Evolutionary conservation across 2,797 vertebrate genomes (phyloP).

Genomic region (Momotus momota): DNA sequence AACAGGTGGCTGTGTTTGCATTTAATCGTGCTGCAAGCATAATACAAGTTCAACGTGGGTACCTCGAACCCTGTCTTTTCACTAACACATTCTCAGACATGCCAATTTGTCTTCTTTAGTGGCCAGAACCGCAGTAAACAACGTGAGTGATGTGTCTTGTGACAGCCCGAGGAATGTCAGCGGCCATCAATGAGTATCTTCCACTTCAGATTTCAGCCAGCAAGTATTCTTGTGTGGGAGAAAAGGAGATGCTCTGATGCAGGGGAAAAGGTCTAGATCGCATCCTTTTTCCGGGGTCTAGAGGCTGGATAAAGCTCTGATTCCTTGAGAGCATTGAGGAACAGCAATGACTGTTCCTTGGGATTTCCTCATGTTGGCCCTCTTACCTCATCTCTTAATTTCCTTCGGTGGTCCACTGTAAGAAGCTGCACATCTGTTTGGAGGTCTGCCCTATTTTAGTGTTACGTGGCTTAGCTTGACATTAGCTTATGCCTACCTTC

Average conservation of each 20-base stretch:
- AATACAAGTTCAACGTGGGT: conserved; percentile 29
- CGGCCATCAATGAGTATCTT: neutral
- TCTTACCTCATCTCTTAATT: neutral
- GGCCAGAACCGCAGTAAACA: conserved; percentile 17
- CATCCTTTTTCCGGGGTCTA: neutral
- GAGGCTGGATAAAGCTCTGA: neutral
- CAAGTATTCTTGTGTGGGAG: neutral
- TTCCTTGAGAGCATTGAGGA: neutral
- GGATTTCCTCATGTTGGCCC: neutral
- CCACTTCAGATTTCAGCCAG: neutral
- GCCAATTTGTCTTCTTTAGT: neutral
- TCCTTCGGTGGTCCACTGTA: neutral
- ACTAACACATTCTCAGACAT: neutral
- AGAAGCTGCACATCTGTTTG: neutral
- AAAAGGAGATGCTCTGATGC: neutral
- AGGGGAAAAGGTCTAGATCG: neutral
- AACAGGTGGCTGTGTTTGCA: conserved; percentile 81
- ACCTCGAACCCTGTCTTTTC: neutral
- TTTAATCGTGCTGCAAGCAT: conserved; percentile 34
- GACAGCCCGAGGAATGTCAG: neutral
- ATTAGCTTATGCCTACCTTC: neutral
- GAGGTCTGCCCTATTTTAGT: neutral
- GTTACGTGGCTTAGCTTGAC: neutral
- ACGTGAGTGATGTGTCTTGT: neutral
- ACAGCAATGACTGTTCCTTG: neutral